phyloP scores from a whole-genome alignment of 53 echinoderm and acorn worm genomes.

The Holothuria leucospilota region DNA sequence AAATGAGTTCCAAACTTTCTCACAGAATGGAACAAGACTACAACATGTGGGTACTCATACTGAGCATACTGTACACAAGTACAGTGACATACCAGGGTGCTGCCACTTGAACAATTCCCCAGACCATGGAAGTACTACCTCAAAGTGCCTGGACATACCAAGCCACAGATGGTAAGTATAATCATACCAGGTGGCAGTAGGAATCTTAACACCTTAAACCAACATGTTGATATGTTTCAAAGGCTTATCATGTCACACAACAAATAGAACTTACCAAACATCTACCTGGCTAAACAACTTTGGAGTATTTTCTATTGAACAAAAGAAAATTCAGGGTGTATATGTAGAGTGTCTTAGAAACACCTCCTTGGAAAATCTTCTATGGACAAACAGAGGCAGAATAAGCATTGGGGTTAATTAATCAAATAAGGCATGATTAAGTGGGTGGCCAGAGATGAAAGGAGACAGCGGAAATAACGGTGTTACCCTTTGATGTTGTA shows the following conservation, averaged over 20 bases:
- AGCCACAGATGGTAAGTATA: too few relatives aligned
- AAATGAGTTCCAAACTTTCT: too few relatives aligned
- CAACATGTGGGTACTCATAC: too few relatives aligned
- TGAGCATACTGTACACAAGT: too few relatives aligned
- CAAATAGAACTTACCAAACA: neutral
- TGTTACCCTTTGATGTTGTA: neutral
- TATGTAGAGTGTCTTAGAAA: neutral
- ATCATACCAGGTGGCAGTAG: too few relatives aligned
- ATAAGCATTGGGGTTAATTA: neutral
- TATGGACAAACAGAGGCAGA: neutral
- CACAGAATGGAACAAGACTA: too few relatives aligned
- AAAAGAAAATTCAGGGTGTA: neutral
- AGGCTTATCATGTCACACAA: too few relatives aligned
- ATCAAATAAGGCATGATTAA: neutral
- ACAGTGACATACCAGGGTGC: too few relatives aligned
- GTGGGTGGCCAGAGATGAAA: neutral
- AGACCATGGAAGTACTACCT: too few relatives aligned
- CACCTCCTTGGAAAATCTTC: slow-evolving; percentile 1
- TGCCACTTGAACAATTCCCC: too few relatives aligned
- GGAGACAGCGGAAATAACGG: neutral
- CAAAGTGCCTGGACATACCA: too few relatives aligned
- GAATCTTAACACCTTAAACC: slow-evolving; percentile 9
- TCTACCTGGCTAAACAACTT: slow-evolving; percentile 6
- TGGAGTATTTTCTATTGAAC: neutral
- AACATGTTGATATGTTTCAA: slow-evolving; percentile 10